Percentiles rank a stretch among this genome's conserved stretches.
Conservation (phyloP, 1,140 invertebrate species). For the Ephestia elutella region DNA sequence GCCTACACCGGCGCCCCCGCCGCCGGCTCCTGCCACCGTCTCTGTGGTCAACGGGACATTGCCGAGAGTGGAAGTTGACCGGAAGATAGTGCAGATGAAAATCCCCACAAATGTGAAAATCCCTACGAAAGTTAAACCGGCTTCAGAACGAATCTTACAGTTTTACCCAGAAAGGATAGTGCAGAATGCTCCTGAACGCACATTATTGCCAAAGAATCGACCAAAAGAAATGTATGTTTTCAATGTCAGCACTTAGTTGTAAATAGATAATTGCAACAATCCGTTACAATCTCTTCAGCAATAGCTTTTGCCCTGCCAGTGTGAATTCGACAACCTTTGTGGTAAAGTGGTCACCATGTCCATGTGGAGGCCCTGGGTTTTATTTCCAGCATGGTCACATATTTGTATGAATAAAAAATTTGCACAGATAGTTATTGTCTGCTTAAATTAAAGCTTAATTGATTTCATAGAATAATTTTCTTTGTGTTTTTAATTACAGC, state of each 20-base stretch:
- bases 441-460: too few species aligned
- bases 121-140: conserved; percentile 12
- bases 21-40: conserved; percentile 9
- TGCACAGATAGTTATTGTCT: too few species aligned
- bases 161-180: background rate
- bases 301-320: too few species aligned
- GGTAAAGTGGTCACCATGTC: too few species aligned
- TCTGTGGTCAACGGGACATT: conserved; percentile 22
- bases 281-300: too few species aligned
- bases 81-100: conserved; percentile 56
- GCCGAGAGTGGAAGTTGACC: conserved; percentile 51
- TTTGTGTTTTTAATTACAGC: background rate
- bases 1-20: conserved; percentile 6
- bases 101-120: conserved; percentile 35
- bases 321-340: too few species aligned
- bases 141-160: background rate
- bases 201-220: conserved; percentile 59
- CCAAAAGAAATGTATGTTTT: conserved; percentile 57
- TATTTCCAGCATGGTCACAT: too few species aligned
- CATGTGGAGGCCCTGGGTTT: too few species aligned
- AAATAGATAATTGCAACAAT: too few species aligned
- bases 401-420: too few species aligned
- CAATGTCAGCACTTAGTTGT: too few species aligned
- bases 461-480: background rate
- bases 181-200: conserved; percentile 26